Percentiles rank a stretch among this genome's conserved stretches.
phyloP scores from a whole-genome alignment of 2,888 invertebrate genomes.

The Melieria crassipennis region DNA sequence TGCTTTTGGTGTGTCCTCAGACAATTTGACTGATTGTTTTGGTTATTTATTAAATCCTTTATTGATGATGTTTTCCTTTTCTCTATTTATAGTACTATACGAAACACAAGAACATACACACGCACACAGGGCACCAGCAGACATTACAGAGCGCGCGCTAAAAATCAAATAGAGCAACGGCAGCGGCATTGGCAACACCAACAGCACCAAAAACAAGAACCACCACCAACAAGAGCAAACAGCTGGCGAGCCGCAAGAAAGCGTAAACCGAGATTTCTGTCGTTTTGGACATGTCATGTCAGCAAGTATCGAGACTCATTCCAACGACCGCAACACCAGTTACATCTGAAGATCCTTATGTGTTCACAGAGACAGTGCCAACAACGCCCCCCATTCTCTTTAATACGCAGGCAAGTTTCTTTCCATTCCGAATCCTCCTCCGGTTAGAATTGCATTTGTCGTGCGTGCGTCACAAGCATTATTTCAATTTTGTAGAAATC shows the following conservation, averaged over 20 bases:
- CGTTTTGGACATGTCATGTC: constrained; percentile 66
- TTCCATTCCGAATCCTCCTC: constrained; percentile 1
- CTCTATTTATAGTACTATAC: not conserved
- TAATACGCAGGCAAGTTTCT: constrained; percentile 61
- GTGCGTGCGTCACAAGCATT: not conserved
- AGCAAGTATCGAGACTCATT: constrained; percentile 63
- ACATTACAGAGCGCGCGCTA: not conserved
- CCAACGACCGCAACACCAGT: constrained; percentile 49
- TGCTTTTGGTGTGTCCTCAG: too few species aligned
- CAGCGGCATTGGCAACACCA: not conserved
- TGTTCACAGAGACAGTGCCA: constrained; percentile 65
- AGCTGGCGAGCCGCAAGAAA: constrained; percentile 8
- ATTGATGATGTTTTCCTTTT: not conserved
- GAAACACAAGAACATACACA: not conserved
- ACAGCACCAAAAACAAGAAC: constrained; percentile 1
- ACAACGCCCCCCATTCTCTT: constrained; percentile 63
- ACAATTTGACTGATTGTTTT: too few species aligned
- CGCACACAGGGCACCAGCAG: not conserved
- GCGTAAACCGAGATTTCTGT: constrained; percentile 18
- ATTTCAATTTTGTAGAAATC: constrained; percentile 50
- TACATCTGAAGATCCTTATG: constrained; percentile 60
- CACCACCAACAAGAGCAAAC: constrained; percentile 20
- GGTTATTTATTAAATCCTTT: too few species aligned
- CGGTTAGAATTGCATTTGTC: constrained; percentile 23
- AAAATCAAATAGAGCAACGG: not conserved